Base-by-base conservation (phyloP, 2,888 invertebrate species). In the Dynastes hyllus region DNA sequence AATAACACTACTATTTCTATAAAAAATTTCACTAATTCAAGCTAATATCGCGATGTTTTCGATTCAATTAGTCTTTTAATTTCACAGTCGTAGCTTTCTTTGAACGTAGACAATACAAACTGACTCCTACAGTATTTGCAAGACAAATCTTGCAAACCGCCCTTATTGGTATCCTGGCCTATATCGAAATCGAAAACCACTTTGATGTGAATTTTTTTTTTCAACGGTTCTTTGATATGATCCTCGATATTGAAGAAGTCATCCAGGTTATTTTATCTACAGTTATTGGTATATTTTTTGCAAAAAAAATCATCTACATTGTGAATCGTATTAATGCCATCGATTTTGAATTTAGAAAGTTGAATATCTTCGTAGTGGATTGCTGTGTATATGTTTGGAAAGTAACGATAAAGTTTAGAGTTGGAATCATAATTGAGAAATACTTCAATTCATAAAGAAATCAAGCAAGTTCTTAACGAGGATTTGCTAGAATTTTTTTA, bases 261-360 rank as follows among this genome's bases (percentile, higher is more conserved):
- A 27, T 16, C 37, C n/a, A 5, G 11, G 40, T 22, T 45, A 45
- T 66, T 16, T 40, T 66, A 66, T 77, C 76, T 1, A 55, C n/a
- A 6, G 9, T 37, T n/a, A 16, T 77, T 8, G 53, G 53, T 8
- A 29, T 53, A 2, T n/a, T 67, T 22, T 77, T 66, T 8, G 11
- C 53, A 0, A 65, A 67, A 16, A 77, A 16, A 13, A 66, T 69
- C 13, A 40, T 51, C 16, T 66, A 29, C 11, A 77, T 77, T 9
- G 9, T 77, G n/a, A 77, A 77, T 55, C 11, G 37, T n/a, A 27
- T 77, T n/a, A 6, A 76, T 13, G 61, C 11, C 9, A 50, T 77
- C 16, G 77, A 77, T 53, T 16, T 16, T 1, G 53, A 53, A 13
- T 53, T 53, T n/a, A 45, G 6, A 6, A 66, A 8, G 16, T 37